phyloP scores from a whole-genome alignment of 2,797 vertebrate genomes.

The Coregonus sp. region DNA sequence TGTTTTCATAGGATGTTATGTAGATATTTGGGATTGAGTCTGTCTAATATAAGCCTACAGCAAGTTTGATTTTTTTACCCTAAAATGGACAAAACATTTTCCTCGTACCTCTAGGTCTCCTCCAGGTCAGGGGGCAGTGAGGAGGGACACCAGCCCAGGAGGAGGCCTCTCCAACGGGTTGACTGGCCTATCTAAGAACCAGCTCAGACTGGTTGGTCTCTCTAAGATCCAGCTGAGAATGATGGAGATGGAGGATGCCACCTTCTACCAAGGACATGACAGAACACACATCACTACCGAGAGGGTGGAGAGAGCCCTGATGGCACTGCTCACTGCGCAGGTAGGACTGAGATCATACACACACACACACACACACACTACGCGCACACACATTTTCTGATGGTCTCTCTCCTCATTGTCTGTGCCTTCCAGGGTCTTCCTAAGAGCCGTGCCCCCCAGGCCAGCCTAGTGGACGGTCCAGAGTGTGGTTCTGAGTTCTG shows the following conservation, averaged over 20 bases:
- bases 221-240: constrained; percentile 74
- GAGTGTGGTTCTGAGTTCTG: constrained; percentile 82
- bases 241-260: constrained; percentile 81
- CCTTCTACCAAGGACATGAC: constrained; percentile 77
- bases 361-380: neutral
- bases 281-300: constrained; percentile 83
- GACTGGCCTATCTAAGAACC: constrained; percentile 42
- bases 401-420: neutral
- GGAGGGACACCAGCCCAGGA: constrained; percentile 61
- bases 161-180: constrained; percentile 33
- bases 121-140: constrained; percentile 61
- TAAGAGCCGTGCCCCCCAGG: neutral
- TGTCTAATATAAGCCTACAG: neutral
- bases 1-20: neutral
- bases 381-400: neutral
- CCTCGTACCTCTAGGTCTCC: neutral
- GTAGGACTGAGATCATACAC: constrained; percentile 61
- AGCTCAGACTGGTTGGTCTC: constrained; percentile 15
- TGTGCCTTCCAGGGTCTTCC: neutral
- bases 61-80: neutral
- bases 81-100: neutral
- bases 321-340: constrained; percentile 84
- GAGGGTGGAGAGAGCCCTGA: constrained; percentile 82
- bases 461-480: neutral
- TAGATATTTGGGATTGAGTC: neutral